Conservation (phyloP, 2,888 invertebrate genomes). For the Troilus luridus region DNA sequence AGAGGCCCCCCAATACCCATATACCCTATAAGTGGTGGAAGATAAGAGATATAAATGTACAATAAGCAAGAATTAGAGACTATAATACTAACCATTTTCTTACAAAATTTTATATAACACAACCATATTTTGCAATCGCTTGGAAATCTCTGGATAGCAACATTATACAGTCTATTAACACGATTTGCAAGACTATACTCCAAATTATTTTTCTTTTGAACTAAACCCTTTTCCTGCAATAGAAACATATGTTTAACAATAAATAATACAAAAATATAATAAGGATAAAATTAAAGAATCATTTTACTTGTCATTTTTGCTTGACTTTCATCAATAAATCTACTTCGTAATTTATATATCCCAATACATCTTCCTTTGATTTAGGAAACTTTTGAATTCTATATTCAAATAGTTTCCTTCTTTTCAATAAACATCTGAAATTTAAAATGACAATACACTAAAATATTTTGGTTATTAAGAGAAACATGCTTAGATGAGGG, state of each 20-base stretch:
- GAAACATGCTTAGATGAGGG: neutral
- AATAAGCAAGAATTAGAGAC: neutral
- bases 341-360: constrained; percentile 81
- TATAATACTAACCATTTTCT: constrained; percentile 73
- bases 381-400: constrained; percentile 79
- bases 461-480: neutral
- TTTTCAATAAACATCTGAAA: constrained; percentile 77
- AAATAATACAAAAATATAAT: constrained; percentile 19
- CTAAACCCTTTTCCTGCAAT: constrained; percentile 71
- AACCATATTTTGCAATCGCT: constrained; percentile 83
- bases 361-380: constrained; percentile 79
- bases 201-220: constrained; percentile 77
- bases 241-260: constrained; percentile 47
- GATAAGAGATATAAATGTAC: no score
- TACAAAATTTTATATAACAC: constrained; percentile 85
- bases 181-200: constrained; percentile 80
- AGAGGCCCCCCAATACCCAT: no score
- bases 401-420: constrained; percentile 80
- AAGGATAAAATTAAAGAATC: neutral
- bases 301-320: constrained; percentile 73
- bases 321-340: constrained; percentile 78
- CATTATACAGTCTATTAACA: constrained; percentile 81
- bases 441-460: neutral
- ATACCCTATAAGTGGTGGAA: no score
- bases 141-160: constrained; percentile 78